Evolutionary conservation across 2,113 vertebrate species (phyloP).

Genomic region (Heterocephalus glaber): DNA sequence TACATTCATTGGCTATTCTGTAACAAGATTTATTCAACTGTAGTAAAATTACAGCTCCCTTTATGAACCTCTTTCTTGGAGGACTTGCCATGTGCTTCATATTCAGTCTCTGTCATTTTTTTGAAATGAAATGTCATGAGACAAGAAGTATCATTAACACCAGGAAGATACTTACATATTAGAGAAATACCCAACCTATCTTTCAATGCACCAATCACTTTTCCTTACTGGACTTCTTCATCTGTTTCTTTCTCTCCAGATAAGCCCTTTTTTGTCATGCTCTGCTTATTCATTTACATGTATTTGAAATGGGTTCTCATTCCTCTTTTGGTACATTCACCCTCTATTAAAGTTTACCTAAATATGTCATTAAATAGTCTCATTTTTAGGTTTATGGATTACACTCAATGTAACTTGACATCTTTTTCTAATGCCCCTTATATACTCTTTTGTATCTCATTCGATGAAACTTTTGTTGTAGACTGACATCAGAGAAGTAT

Average conservation of each 20-base stretch:
- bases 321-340: background rate
- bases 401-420: background rate
- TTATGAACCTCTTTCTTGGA: too few species aligned
- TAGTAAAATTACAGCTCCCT: too few species aligned
- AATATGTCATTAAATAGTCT: background rate
- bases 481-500: background rate
- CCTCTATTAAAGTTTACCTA: constrained; percentile 25
- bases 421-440: background rate
- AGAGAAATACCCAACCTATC: background rate
- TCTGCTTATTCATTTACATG: background rate
- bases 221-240: background rate
- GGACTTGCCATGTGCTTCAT: too few species aligned
- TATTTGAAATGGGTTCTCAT: background rate
- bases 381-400: background rate
- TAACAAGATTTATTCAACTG: too few species aligned
- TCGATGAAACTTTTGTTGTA: background rate
- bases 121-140: too few species aligned
- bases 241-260: background rate
- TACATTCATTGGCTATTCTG: too few species aligned
- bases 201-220: background rate
- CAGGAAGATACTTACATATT: background rate
- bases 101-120: too few species aligned
- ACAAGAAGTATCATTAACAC: too few species aligned
- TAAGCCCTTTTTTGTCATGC: background rate
- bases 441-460: background rate